Conservation (phyloP, 2,888 invertebrate species). For the Bhutanitis thaidina region DNA sequence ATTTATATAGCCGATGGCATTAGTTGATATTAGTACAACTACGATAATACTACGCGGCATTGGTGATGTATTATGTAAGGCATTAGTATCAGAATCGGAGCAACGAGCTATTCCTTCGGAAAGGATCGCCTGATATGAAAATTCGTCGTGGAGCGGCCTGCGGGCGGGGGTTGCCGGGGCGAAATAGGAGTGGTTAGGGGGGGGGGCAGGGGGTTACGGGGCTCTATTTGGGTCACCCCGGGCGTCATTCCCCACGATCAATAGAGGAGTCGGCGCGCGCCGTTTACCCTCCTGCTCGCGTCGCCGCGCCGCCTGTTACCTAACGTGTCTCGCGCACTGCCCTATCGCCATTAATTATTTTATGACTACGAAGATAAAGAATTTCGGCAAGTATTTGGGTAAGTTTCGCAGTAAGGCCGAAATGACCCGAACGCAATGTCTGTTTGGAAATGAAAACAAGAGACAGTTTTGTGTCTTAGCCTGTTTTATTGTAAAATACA, state of each 20-base stretch:
- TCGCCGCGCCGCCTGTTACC: constrained; percentile 59
- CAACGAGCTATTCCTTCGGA: constrained; percentile 57
- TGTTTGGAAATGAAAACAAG: constrained; percentile 49
- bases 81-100: constrained; percentile 55
- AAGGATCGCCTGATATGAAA: constrained; percentile 75
- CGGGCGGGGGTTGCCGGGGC: constrained; percentile 38
- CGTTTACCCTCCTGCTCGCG: constrained; percentile 53
- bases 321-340: constrained; percentile 69
- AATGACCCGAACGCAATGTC: background rate
- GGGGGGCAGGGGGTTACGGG: constrained; percentile 55
- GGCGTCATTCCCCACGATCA: constrained; percentile 77
- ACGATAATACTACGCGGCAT: constrained; percentile 43
- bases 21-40: constrained; percentile 37
- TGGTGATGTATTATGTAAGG: constrained; percentile 58
- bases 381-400: background rate
- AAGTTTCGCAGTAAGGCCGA: background rate
- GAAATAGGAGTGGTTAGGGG: constrained; percentile 37
- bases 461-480: constrained; percentile 41
- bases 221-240: constrained; percentile 80
- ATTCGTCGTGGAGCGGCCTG: constrained; percentile 67
- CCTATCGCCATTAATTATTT: constrained; percentile 71
- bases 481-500: too few relatives aligned
- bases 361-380: constrained; percentile 23
- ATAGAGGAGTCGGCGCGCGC: constrained; percentile 74
- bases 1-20: constrained; percentile 28